Conservation (phyloP, 2,113 vertebrate genomes). For the Peromyscus californicus region DNA sequence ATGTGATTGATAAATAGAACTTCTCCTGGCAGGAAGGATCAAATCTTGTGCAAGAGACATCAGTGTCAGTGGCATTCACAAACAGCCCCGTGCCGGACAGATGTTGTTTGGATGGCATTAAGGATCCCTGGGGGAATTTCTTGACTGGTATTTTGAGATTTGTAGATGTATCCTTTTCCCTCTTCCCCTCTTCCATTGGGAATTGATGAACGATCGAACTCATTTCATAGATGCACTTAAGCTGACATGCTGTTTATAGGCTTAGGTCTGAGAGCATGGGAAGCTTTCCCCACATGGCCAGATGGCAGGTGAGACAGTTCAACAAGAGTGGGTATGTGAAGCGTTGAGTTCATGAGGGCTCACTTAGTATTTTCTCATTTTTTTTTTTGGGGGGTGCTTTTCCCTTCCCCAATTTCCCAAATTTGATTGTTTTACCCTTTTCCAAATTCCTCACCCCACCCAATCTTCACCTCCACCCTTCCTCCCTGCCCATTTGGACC, state of each 20-base stretch:
- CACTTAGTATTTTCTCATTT: not conserved
- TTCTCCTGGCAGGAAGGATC: not conserved
- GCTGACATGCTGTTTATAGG: not conserved
- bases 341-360: not conserved
- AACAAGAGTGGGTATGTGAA: not conserved
- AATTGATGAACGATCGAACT: not conserved
- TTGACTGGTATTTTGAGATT: conserved; percentile 4
- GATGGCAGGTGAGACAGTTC: no score
- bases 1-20: not conserved
- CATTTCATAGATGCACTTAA: not conserved
- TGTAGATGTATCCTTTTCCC: not conserved
- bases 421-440: not conserved
- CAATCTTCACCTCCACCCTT: not conserved
- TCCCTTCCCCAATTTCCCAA: not conserved
- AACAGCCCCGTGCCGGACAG: conserved; percentile 4
- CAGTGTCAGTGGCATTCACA: not conserved
- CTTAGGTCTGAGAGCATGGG: not conserved
- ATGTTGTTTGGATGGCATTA: conserved; percentile 5
- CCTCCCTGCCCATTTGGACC: conserved; percentile 85
- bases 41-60: conserved; percentile 8
- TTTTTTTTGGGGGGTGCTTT: not conserved
- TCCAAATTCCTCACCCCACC: not conserved
- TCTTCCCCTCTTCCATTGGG: not conserved
- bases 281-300: not conserved
- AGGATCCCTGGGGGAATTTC: not conserved